phyloP scores from a whole-genome alignment of 2,113 vertebrate species.

The Nymphicus hollandicus region DNA sequence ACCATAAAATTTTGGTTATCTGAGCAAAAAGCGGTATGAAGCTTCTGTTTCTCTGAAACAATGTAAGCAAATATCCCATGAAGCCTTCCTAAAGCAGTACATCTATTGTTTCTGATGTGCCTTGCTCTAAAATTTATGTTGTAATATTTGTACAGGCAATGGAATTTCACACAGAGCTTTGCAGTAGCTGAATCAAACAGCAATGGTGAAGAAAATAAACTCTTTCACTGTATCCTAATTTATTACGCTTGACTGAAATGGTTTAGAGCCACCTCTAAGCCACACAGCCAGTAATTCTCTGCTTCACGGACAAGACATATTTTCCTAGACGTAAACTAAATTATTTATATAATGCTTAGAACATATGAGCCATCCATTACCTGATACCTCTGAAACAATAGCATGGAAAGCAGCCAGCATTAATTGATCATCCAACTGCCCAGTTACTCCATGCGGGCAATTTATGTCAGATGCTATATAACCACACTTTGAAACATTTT shows the following conservation, averaged over 20 bases:
- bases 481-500: slow-evolving; percentile 25
- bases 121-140: background rate
- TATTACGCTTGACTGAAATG: slow-evolving; percentile 6
- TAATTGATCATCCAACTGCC: slow-evolving; percentile 39
- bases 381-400: slow-evolving; percentile 12
- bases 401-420: slow-evolving; percentile 7
- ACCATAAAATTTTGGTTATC: background rate
- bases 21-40: background rate
- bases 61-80: background rate
- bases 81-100: background rate
- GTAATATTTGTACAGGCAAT: background rate
- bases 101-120: background rate
- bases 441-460: background rate
- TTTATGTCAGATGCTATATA: slow-evolving; percentile 43
- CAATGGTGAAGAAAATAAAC: slow-evolving; percentile 21
- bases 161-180: slow-evolving; percentile 16
- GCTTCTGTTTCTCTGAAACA: background rate
- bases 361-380: slow-evolving; percentile 18
- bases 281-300: background rate
- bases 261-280: slow-evolving; percentile 23
- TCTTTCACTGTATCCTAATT: slow-evolving; percentile 1
- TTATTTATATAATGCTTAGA: slow-evolving; percentile 23
- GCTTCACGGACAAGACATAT: background rate
- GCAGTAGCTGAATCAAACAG: background rate
- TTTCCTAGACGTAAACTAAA: background rate